Conservation (phyloP, 2,113 vertebrate species). For the Misgurnus mizolepis region DNA sequence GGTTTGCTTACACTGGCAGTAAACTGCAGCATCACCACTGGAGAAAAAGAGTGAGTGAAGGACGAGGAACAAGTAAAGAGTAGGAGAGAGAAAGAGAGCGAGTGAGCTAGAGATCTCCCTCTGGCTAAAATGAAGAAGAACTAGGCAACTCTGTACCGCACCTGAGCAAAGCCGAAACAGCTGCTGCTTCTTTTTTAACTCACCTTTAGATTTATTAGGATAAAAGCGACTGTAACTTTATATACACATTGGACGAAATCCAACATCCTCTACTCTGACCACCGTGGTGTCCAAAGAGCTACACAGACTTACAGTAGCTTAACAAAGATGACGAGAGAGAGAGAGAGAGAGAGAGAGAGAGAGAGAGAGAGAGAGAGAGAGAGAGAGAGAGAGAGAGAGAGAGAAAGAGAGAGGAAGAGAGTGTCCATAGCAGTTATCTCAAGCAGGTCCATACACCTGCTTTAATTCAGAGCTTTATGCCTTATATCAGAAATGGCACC, state of each 20-base stretch:
- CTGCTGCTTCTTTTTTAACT: conserved; percentile 41
- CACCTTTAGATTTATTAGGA: conserved; percentile 25
- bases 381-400: no score
- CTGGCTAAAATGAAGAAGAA: conserved; percentile 25
- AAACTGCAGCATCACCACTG: neutral
- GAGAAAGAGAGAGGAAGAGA: no score
- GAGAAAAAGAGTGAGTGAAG: neutral
- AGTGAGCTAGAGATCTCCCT: conserved; percentile 10
- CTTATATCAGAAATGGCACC: neutral
- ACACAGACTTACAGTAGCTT: neutral
- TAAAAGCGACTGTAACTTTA: conserved; percentile 13
- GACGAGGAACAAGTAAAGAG: neutral
- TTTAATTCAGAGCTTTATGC: neutral
- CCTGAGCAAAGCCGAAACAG: conserved; percentile 52
- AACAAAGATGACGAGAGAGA: neutral
- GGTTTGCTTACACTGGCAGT: neutral
- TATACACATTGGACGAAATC: conserved; percentile 15
- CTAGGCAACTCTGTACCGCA: conserved; percentile 51
- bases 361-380: neutral
- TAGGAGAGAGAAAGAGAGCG: neutral
- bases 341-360: neutral
- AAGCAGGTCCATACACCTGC: neutral
- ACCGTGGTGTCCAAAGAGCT: neutral
- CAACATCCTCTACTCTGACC: neutral
- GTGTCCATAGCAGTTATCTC: no score